A percentile compares a stretch with the other conserved stretches of the same genome.
Conservation (phyloP, 2,888 invertebrate genomes). For the Amiota mariae region DNA sequence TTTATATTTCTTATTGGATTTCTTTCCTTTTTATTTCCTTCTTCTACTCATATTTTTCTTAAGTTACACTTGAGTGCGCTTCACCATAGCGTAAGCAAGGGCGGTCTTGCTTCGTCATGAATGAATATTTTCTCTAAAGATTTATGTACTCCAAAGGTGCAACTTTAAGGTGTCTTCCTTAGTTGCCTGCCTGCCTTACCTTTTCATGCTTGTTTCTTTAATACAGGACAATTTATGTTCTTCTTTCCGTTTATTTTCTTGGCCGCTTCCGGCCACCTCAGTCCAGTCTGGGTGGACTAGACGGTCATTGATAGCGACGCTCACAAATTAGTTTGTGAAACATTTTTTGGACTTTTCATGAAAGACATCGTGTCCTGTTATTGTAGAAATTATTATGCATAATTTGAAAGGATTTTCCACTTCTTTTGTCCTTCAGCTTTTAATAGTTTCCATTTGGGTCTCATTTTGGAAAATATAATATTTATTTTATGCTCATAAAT, state of each 20-base stretch:
- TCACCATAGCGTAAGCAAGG: not conserved
- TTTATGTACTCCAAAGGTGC: constrained; percentile 60
- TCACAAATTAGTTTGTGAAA: not conserved
- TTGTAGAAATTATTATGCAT: constrained; percentile 16
- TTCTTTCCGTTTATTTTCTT: not conserved
- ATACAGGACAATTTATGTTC: constrained; percentile 9
- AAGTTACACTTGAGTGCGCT: not conserved
- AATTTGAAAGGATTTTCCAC: constrained; percentile 21
- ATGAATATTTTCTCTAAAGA: constrained; percentile 40
- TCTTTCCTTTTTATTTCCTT: constrained; percentile 1
- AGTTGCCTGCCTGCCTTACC: not conserved
- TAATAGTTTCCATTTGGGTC: not conserved
- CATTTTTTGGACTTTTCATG: not conserved
- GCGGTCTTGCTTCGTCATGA: not conserved
- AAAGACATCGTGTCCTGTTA: not conserved
- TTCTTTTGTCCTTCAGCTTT: not conserved
- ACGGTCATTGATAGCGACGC: not conserved
- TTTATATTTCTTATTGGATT: not conserved
- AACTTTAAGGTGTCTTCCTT: constrained; percentile 10
- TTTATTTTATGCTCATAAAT: constrained; percentile 49
- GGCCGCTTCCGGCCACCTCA: not conserved
- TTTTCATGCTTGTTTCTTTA: not conserved
- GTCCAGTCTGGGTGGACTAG: no score
- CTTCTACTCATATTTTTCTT: not conserved
- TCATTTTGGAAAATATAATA: not conserved